Percentiles rank a stretch among this genome's conserved stretches.
Conservation (phyloP, 2,113 vertebrate genomes). For the Clarias magur region DNA sequence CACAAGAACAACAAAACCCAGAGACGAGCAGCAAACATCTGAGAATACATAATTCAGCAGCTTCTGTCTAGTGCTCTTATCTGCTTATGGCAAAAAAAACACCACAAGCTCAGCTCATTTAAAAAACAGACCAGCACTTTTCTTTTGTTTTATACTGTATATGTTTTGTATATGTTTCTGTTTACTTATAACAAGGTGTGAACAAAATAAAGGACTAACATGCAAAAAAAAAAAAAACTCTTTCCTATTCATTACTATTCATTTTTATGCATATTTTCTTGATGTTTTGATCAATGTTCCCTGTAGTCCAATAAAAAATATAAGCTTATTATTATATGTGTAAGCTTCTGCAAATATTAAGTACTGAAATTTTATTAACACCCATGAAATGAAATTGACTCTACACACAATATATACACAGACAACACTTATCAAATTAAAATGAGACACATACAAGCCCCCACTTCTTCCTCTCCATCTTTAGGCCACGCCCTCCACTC, state of each 20-base stretch:
- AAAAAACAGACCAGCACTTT: not conserved
- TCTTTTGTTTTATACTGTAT: not conserved
- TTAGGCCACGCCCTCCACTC: not conserved
- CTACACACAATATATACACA: not conserved
- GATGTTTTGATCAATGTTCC: not conserved
- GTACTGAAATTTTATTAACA: not conserved
- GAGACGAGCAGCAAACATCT: not conserved
- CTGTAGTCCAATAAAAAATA: not conserved
- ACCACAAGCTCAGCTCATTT: not conserved
- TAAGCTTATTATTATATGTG: too few species aligned
- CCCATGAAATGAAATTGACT: not conserved
- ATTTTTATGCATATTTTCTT: not conserved
- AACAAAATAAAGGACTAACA: not conserved
- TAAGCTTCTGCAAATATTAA: too few species aligned
- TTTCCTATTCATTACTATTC: not conserved
- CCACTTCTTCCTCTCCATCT: too few species aligned
- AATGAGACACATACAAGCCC: not conserved
- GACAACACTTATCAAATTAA: not conserved
- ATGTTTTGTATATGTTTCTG: not conserved
- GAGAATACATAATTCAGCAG: conserved; percentile 26
- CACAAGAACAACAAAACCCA: not conserved
- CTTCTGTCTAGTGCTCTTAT: not conserved
- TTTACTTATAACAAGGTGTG: not conserved
- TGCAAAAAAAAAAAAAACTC: not conserved
- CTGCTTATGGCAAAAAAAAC: not conserved